Conservation (phyloP, 1,140 invertebrate species). For the Helicorthomorpha holstii region DNA sequence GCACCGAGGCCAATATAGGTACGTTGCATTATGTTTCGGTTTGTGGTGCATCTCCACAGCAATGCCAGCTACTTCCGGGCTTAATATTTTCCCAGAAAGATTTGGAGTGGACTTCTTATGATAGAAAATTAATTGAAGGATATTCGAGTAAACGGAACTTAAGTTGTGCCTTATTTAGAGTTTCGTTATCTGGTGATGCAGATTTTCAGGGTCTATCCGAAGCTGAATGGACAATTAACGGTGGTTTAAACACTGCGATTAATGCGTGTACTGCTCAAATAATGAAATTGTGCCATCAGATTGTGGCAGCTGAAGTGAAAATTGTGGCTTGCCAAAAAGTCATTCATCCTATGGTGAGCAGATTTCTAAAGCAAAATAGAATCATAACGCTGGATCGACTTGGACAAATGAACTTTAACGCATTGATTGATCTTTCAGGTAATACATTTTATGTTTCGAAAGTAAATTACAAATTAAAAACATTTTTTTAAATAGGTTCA, state of each 20-base stretch:
- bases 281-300: neutral
- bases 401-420: neutral
- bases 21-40: neutral
- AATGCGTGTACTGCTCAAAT: neutral
- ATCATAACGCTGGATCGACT: slow-evolving; percentile 7
- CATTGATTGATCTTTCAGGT: slow-evolving; percentile 7
- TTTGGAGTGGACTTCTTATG: too few relatives aligned
- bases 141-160: neutral
- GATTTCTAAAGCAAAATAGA: neutral
- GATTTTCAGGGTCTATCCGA: neutral
- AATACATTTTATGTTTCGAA: neutral
- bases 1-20: neutral
- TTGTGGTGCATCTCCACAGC: neutral
- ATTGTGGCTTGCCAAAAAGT: slow-evolving; percentile 11
- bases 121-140: neutral
- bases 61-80: neutral
- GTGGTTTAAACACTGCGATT: neutral
- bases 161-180: neutral
- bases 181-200: slow-evolving; percentile 6
- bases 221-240: neutral
- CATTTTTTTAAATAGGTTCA: neutral
- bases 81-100: too few relatives aligned
- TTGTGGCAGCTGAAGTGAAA: slow-evolving; percentile 1
- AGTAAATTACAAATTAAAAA: neutral
- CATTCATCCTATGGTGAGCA: slow-evolving; percentile 8